These are phyloP conservation scores for Lordiphosa mommai DNA, from an alignment of 1,140 invertebrate genomes.

Conservation along the genomic window DNA sequence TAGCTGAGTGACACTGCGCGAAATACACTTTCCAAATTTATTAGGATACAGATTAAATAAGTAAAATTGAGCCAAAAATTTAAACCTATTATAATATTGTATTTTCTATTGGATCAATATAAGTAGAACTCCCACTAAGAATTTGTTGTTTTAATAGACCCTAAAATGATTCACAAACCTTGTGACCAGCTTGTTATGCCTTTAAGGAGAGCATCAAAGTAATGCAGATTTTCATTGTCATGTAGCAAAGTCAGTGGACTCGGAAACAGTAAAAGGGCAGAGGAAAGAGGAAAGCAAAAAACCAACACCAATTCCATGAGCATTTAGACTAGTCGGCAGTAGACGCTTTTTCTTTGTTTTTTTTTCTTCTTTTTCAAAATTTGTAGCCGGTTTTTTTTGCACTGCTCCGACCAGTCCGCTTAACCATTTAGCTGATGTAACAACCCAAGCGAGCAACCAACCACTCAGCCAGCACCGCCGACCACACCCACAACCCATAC, in stretches of 20 bases:
- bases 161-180: not conserved
- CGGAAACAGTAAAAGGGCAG: slow-evolving; percentile 5
- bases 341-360: slow-evolving; percentile 16
- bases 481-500: slow-evolving; percentile 1
- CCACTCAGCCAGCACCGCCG: slow-evolving; percentile 16
- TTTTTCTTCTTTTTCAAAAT: slow-evolving; percentile 54
- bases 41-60: too few relatives aligned
- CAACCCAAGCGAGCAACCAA: slow-evolving; percentile 47
- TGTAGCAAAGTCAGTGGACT: slow-evolving; percentile 66
- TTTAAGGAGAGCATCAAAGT: slow-evolving; percentile 19
- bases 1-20: not conserved
- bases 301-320: slow-evolving; percentile 50
- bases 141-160: not conserved
- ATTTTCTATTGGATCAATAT: too few relatives aligned
- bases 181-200: not conserved
- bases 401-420: slow-evolving; percentile 57
- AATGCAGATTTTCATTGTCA: slow-evolving; percentile 74
- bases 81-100: too few relatives aligned
- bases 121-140: too few relatives aligned
- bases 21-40: slow-evolving; percentile 24
- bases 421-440: slow-evolving; percentile 77
- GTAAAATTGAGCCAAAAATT: too few relatives aligned
- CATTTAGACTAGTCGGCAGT: slow-evolving; percentile 53
- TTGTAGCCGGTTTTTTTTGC: slow-evolving; percentile 45
- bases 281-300: slow-evolving; percentile 38